A percentile compares a stretch with the other conserved stretches of the same genome.
phyloP scores from a whole-genome alignment of 2,888 invertebrate species.

The Hydrotaea diabolus region DNA sequence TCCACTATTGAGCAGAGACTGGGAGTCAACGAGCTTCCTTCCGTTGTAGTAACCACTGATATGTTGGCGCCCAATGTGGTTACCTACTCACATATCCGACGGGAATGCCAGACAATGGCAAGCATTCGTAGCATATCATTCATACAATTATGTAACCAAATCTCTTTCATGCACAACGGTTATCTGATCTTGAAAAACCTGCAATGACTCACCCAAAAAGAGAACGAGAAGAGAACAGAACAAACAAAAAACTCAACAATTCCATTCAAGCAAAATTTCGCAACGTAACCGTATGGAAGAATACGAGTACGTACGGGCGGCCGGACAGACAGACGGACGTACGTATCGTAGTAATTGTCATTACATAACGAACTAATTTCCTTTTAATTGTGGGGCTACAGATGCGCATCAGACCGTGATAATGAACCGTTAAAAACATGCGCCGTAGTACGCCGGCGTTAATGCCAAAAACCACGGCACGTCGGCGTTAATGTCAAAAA shows the following conservation, averaged over 20 bases:
- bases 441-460: slow-evolving; percentile 39
- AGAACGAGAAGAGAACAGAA: slow-evolving; percentile 6
- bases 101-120: no score
- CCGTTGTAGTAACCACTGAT: no score
- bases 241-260: slow-evolving; percentile 38
- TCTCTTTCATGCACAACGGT: slow-evolving; percentile 31
- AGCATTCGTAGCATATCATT: neutral
- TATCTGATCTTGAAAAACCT: slow-evolving; percentile 57
- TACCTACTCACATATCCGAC: no score
- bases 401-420: slow-evolving; percentile 66
- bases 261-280: slow-evolving; percentile 16
- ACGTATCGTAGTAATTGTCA: slow-evolving; percentile 46
- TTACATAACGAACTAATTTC: slow-evolving; percentile 64
- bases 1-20: no score
- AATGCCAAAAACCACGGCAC: slow-evolving; percentile 45
- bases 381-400: slow-evolving; percentile 63
- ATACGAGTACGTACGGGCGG: no score
- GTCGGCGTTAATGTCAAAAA: slow-evolving; percentile 43
- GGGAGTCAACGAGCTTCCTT: no score
- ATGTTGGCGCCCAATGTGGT: no score
- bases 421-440: slow-evolving; percentile 61
- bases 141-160: slow-evolving; percentile 26
- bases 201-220: slow-evolving; percentile 15
- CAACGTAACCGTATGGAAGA: neutral
- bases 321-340: neutral